Base-by-base conservation (phyloP, 2,888 invertebrate genomes). In the Oxystoma pomonae region DNA sequence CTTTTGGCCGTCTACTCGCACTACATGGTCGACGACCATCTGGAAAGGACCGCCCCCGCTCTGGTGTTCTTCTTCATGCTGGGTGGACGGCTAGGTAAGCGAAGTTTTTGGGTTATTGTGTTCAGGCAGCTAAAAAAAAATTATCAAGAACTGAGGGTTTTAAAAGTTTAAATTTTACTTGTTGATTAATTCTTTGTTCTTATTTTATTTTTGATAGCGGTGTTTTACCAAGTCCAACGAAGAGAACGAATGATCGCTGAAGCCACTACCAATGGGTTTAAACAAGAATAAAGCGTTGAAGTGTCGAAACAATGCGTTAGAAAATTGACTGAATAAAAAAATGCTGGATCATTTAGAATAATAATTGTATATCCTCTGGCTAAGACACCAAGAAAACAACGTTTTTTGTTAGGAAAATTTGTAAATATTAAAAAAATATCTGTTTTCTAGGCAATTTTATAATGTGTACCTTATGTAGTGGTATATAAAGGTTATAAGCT, bases 1-100 rank as follows among this genome's bases (percentile, higher is more conserved):
- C 77, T 94, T 67, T 86, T 95, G 81, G 94, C 95, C 49, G 91
- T 95, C 61, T 96, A 97, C 80, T 95, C 95, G 16, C 96, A 96
- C 78, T 89, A 92, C 75, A 91, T 93, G 89, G 92, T 95, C 35
- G 92, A 92, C 60, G 95, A 96, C 79, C 94, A 94, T 70, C 90
- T 96, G 79, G 95, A 96, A 79, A 86, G 95, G 71, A 92, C 91
- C 60, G 95, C 94, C 16, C 94, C 94, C 0, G 91, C 94, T 62
- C 81, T 95, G 76, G 94, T 94, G 69, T 96, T 96, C 81, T 91
- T 94, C 78, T 94, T 95, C 78, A 94, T 96, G 94, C 83, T 96
- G 57, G 89, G 89, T 69, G 95, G 95, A 66, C 86, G 96, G 70
- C 83, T 96, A 67, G 35, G 35, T 35, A 35, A 35, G 35, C 35